phyloP scores from a whole-genome alignment of 2,888 invertebrate species.

The Papilio demoleus region DNA sequence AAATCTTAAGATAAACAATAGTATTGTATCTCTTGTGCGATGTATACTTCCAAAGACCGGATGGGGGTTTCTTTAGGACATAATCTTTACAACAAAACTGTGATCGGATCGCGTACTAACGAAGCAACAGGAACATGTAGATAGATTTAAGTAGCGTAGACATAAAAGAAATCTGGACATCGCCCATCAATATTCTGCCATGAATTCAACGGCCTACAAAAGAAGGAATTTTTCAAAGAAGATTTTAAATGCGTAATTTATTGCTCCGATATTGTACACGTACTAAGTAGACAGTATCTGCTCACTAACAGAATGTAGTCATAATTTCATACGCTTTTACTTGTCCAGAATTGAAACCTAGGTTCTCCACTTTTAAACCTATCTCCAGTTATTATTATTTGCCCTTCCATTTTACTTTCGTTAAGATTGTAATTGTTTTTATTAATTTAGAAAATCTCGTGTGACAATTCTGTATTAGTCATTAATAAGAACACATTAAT shows the following conservation, averaged over 20 bases:
- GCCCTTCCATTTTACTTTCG: too few relatives aligned
- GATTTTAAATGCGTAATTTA: slow-evolving; percentile 36
- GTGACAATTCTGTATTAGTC: too few relatives aligned
- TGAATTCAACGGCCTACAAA: slow-evolving; percentile 43
- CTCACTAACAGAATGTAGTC: slow-evolving; percentile 3
- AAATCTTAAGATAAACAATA: slow-evolving; percentile 43
- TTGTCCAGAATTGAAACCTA: not conserved
- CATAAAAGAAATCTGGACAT: slow-evolving; percentile 61
- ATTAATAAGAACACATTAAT: too few relatives aligned
- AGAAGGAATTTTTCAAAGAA: slow-evolving; percentile 51
- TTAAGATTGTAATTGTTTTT: too few relatives aligned
- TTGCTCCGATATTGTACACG: slow-evolving; percentile 15
- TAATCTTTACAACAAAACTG: slow-evolving; percentile 83
- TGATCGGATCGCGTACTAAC: slow-evolving; percentile 78
- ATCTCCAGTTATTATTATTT: too few relatives aligned
- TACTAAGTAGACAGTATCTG: not conserved
- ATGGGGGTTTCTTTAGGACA: slow-evolving; percentile 79
- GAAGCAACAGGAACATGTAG: slow-evolving; percentile 70
- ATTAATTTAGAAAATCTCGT: too few relatives aligned
- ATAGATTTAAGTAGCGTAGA: slow-evolving; percentile 72
- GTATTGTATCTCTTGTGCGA: slow-evolving; percentile 56
- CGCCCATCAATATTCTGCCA: slow-evolving; percentile 56
- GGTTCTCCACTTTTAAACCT: not conserved
- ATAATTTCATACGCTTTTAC: not conserved
- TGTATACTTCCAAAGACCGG: slow-evolving; percentile 68